A percentile compares a stretch with the other conserved stretches of the same genome.
These are phyloP conservation scores for Pachyrhynchus sulphureomaculatus DNA, from an alignment of 1,140 invertebrate genomes.

Conservation along the genomic window DNA sequence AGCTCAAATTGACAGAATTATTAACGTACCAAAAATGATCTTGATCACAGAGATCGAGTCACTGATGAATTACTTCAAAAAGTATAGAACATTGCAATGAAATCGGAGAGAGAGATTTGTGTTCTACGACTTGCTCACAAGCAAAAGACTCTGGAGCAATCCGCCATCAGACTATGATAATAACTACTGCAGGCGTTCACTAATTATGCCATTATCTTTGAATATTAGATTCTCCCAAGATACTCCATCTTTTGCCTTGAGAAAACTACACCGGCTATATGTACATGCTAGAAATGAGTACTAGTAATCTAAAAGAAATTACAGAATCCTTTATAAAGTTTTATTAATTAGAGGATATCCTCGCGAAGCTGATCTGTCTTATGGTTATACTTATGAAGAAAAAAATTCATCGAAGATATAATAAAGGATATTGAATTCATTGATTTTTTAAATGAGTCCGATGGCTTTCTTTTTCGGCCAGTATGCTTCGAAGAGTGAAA, in stretches of 20 bases:
- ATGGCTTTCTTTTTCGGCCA: constrained; percentile 6
- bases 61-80: constrained; percentile 5
- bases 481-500: constrained; percentile 23
- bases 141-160: constrained; percentile 13
- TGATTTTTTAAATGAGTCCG: constrained; percentile 22
- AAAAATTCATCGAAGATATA: too few species aligned
- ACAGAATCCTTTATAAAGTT: constrained; percentile 13
- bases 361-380: constrained; percentile 6
- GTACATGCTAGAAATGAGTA: constrained; percentile 10
- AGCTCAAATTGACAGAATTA: constrained; percentile 12
- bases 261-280: constrained; percentile 15
- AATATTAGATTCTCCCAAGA: constrained; percentile 27
- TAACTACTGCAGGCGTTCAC: constrained; percentile 18
- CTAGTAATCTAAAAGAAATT: constrained; percentile 14
- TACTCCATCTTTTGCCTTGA: constrained; percentile 26
- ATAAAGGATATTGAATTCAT: constrained; percentile 9
- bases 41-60: background rate
- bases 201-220: constrained; percentile 20
- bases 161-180: constrained; percentile 17
- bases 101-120: constrained; percentile 8
- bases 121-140: constrained; percentile 15
- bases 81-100: background rate
- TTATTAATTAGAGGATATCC: constrained; percentile 20
- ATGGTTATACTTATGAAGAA: constrained; percentile 16
- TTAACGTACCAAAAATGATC: constrained; percentile 6